A percentile compares a stretch with the other conserved stretches of the same genome.
phyloP scores from a whole-genome alignment of 2,888 invertebrate genomes.

The Hypena proboscidalis region DNA sequence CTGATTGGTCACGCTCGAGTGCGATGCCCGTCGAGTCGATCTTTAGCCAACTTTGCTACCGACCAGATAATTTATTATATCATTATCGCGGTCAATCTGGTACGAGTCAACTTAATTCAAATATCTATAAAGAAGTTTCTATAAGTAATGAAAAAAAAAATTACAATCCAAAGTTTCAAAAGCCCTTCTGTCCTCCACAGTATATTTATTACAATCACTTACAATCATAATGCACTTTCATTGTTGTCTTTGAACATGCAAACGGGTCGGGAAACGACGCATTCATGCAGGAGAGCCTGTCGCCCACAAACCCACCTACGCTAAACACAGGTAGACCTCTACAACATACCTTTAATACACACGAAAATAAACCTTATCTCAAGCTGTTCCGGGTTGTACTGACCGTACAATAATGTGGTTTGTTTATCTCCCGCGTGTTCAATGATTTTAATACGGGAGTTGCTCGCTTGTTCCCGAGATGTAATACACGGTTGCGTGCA shows the following conservation, averaged over 20 bases:
- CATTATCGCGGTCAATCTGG: too few relatives aligned
- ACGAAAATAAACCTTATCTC: slow-evolving; percentile 6
- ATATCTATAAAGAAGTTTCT: too few relatives aligned
- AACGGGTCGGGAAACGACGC: slow-evolving; percentile 38
- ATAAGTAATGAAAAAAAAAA: too few relatives aligned
- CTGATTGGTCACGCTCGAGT: too few relatives aligned
- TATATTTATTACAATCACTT: slow-evolving; percentile 10
- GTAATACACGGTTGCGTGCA: slow-evolving; percentile 36
- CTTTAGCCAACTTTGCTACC: too few relatives aligned
- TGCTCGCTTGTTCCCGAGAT: slow-evolving; percentile 23
- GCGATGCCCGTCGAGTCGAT: too few relatives aligned
- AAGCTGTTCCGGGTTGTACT: slow-evolving; percentile 1
- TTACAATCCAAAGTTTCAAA: too few relatives aligned
- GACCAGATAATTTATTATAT: too few relatives aligned
- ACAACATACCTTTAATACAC: not conserved
- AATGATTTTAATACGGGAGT: slow-evolving; percentile 31
- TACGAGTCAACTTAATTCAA: too few relatives aligned
- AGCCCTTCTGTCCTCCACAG: slow-evolving; percentile 1
- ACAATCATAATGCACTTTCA: slow-evolving; percentile 19
- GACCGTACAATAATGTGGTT: slow-evolving; percentile 6
- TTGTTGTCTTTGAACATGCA: slow-evolving; percentile 35
- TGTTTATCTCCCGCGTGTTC: slow-evolving; percentile 22
- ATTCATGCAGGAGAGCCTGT: slow-evolving; percentile 39
- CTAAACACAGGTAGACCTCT: slow-evolving; percentile 1
- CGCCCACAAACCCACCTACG: slow-evolving; percentile 42